Evolutionary conservation across 1,140 invertebrate species (phyloP).

Genomic region (Eciton burchellii): DNA sequence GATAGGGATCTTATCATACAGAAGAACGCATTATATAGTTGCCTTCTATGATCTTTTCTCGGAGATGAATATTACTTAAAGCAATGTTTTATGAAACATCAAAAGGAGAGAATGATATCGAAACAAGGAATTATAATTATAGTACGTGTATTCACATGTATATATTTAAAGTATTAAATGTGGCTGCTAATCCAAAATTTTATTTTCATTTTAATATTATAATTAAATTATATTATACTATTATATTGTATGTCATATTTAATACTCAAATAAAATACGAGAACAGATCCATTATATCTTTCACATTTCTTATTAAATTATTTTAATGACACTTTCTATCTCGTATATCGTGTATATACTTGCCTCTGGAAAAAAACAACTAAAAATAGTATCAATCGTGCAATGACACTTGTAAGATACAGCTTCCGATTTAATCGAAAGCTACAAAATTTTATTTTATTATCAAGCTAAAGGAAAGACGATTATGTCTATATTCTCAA

Average conservation of each 20-base stretch:
- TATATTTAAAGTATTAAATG: not conserved
- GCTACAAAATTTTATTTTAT: constrained; percentile 16
- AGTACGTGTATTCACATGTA: not conserved
- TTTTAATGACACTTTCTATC: not conserved
- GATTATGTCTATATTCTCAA: no score
- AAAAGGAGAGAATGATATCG: not conserved
- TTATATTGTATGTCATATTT: no score
- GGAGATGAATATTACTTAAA: not conserved
- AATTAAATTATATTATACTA: no score
- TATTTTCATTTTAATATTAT: not conserved
- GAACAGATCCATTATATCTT: not conserved
- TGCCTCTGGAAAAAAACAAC: not conserved
- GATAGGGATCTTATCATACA: not conserved
- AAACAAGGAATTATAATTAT: not conserved
- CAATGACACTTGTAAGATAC: constrained; percentile 28
- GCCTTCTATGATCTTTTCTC: not conserved
- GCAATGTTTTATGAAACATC: not conserved
- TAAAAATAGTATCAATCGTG: not conserved
- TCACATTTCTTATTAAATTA: not conserved
- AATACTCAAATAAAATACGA: not conserved
- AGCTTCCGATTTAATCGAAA: not conserved
- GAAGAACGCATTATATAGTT: not conserved
- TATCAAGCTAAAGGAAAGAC: not conserved
- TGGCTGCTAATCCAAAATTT: not conserved
- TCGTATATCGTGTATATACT: not conserved